These are phyloP conservation scores for Blera fallax DNA, from an alignment of 2,888 invertebrate species.

Conservation along the genomic window DNA sequence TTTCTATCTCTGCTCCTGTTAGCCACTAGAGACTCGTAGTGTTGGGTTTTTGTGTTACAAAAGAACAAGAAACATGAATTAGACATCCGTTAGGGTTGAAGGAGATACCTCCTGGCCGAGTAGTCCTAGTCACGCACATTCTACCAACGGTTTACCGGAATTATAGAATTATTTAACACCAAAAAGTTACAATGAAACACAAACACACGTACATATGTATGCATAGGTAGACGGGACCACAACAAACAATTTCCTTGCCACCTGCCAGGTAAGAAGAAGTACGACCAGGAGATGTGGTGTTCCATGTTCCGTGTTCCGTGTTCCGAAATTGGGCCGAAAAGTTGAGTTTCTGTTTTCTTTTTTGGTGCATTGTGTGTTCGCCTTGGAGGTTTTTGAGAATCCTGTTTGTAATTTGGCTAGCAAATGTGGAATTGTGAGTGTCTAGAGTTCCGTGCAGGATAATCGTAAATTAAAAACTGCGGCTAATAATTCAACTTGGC, in stretches of 20 bases:
- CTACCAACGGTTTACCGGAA: conserved; percentile 12
- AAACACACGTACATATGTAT: neutral
- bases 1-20: conserved; percentile 43
- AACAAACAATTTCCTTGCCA: conserved; percentile 65
- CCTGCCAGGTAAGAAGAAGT: conserved; percentile 24
- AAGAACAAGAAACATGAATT: conserved; percentile 67
- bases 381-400: neutral
- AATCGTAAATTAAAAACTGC: conserved; percentile 67
- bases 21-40: conserved; percentile 64
- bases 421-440: conserved; percentile 61
- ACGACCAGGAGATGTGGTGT: neutral
- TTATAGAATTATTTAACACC: conserved; percentile 68
- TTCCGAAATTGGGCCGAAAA: conserved; percentile 44
- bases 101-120: conserved; percentile 44
- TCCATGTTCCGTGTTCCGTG: conserved; percentile 8
- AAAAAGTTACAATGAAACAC: conserved; percentile 31
- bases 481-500: conserved; percentile 65
- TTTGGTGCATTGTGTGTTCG: conserved; percentile 35
- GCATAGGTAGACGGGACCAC: conserved; percentile 16
- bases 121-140: conserved; percentile 67
- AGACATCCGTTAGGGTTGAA: conserved; percentile 62
- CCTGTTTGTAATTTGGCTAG: conserved; percentile 14
- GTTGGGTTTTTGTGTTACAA: conserved; percentile 26
- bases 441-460: conserved; percentile 55
- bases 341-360: neutral